Conservation (phyloP, 2,113 vertebrate genomes). For the Pseudonaja textilis region DNA sequence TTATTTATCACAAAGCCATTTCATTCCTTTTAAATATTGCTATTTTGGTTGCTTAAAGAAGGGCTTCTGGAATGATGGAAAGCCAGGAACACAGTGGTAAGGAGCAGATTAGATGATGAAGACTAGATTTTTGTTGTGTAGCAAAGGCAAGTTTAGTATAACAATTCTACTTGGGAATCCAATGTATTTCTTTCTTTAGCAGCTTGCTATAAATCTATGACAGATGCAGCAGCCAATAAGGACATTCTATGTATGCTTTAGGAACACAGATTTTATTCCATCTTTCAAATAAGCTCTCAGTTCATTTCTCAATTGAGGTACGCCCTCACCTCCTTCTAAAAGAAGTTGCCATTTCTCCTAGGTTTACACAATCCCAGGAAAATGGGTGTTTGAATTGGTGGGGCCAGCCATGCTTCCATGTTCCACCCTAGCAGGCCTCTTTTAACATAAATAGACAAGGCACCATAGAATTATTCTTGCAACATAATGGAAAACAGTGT, state of each 20-base stretch:
- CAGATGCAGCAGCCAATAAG: background rate
- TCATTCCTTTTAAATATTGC: constrained; percentile 44
- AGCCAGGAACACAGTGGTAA: background rate
- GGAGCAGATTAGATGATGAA: background rate
- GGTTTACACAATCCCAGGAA: background rate
- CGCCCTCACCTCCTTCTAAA: background rate
- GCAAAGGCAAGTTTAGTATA: background rate
- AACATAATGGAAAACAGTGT: background rate
- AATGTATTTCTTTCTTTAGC: background rate
- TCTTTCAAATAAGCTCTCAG: background rate
- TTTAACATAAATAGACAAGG: background rate
- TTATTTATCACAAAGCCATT: constrained; percentile 36
- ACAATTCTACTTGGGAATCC: background rate
- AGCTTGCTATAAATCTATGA: background rate
- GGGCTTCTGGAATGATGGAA: background rate
- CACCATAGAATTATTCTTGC: background rate
- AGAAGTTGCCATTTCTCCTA: background rate
- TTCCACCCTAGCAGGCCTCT: background rate
- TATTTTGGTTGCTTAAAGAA: constrained; percentile 26
- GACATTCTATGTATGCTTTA: background rate
- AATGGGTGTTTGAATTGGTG: background rate
- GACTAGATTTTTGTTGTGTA: background rate
- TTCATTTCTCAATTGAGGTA: background rate
- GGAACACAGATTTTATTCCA: background rate
- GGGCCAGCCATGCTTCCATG: background rate